These are phyloP conservation scores for Pelvicachromis taeniatus DNA, from an alignment of 2,113 vertebrate species.

Conservation along the genomic window DNA sequence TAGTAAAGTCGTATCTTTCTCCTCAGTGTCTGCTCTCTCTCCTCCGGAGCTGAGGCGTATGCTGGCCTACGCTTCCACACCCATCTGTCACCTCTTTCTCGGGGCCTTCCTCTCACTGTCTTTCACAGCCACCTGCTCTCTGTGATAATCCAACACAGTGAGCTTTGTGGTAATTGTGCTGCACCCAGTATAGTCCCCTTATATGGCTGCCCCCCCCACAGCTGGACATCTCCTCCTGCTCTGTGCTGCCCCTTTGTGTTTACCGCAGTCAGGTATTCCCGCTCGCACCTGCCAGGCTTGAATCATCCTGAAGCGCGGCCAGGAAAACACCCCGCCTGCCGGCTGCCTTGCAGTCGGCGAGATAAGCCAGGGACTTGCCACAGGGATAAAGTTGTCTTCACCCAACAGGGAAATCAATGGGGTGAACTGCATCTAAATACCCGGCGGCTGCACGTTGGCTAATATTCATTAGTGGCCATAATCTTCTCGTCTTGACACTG, in stretches of 20 bases:
- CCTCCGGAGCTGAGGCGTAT: not conserved
- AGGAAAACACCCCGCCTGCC: constrained; percentile 1
- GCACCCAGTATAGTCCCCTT: constrained; percentile 1
- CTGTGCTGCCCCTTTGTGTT: not conserved
- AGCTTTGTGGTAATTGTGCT: constrained; percentile 32
- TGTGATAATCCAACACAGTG: constrained; percentile 24
- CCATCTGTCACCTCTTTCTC: constrained; percentile 49
- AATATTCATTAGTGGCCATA: constrained; percentile 57
- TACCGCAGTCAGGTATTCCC: constrained; percentile 17
- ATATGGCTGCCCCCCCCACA: not conserved
- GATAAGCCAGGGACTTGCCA: constrained; percentile 46
- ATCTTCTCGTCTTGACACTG: constrained; percentile 44
- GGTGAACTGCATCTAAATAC: constrained; percentile 35
- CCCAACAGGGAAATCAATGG: constrained; percentile 47
- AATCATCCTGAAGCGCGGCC: constrained; percentile 13
- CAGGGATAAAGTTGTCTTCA: constrained; percentile 61
- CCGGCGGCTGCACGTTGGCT: constrained; percentile 26
- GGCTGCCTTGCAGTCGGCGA: constrained; percentile 14
- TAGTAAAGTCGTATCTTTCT: not conserved
- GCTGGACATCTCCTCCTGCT: constrained; percentile 25
- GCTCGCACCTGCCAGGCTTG: constrained; percentile 23
- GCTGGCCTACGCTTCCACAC: not conserved
- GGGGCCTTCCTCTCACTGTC: not conserved
- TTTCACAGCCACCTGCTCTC: constrained; percentile 51
- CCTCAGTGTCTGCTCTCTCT: not conserved